Evolutionary conservation across 2,797 vertebrate species (phyloP), one percentile per base, ranked within the genome.

Genomic region (Melanotaenia trifasciata): DNA sequence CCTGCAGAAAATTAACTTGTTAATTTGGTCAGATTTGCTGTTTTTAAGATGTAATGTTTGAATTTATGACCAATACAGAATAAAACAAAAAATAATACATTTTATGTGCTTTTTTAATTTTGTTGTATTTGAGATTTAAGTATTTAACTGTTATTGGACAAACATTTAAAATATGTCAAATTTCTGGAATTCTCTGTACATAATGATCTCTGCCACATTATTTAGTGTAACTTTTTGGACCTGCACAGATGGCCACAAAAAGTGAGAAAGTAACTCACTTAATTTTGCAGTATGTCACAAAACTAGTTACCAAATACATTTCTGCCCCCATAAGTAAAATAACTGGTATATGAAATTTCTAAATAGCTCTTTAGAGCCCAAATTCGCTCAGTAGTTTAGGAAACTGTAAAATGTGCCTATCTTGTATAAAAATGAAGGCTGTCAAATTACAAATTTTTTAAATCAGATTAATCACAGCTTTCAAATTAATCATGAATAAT

Each of bases 41-140:
- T 90, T 87, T 87, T 78, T 77, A 72, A 81, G 81, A 85, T 76
- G 78, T 90, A 38, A 78, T 87, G 70, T 77, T 81, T 68, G 70
- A 84, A 72, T 71, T 86, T 75, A 72, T 86, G 83, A 81, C 72
- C 26, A 64, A 38, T 85, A 64, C 9, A 67, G 24, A 77, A 76
- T 78, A 84, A 87, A 86, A 36, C 1, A 10, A 63, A 64, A 33
- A 75, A 68, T 33, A 56, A 33, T 12, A 68, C 18, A 9, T 18
- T 47, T 28, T 13, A 22, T 33, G 35, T 28, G 50, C 22, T 28
- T 35, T 51, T 58, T 24, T 13, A 22, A 43, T 60, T 35, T 32
- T 18, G 32, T 32, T 43, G 26, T 33, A 14, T 8, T 10, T 32
- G 28, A 40, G 5, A 13, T 14, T 20, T 24, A 33, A 54, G 13